Base-by-base conservation (phyloP, 2,113 vertebrate genomes). In the Piaya cayana region DNA sequence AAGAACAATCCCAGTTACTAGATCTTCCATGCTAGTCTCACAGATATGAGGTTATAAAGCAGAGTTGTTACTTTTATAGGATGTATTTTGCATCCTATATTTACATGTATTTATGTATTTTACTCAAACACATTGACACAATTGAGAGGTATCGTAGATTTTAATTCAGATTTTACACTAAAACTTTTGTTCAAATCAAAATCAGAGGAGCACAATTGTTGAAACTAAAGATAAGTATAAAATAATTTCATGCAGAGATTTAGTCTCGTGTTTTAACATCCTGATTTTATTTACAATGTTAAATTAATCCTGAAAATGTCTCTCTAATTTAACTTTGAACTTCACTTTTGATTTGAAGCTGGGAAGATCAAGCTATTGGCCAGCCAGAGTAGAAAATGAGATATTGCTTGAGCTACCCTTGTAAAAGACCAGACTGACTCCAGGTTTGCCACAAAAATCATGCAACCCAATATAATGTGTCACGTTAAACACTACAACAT, bases 71-170 rank as follows among this genome's bases (percentile, higher is more conserved):
- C 8, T 52, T 76, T 26, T 53, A 47, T 20, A 53, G 37, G 21
- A 43, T 0, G 0, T 11, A 5, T 74, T 95, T 90, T 74, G 30
- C 8, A 45, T 45, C 43, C 43, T 19, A 45, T 45, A 45, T 45
- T 16, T 45, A 45, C 43, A 45, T 45, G 43, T 18, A 45, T 45
- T 45, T 45, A 45, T 45, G 43, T 45, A 45, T 45, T 45, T 45
- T 45, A 45, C 43, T 17, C 43, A 45, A 69, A 45, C 17, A 60
- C 16, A 7, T 11, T 5, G 4, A 12, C 0, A 0, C 19, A n/a
- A 1, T 45, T 10, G 22, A 50, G 10, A 50, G 5, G 5, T 32
- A 43, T 23, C 23, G 39, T 5, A 34, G 7, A 18, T 39, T 77
- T 92, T 5, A 69, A 74, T 50, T 62, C 42, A 36, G 32, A 43